Evolutionary conservation across 2,888 invertebrate species (phyloP).

Genomic region (Temnothorax rugatulus): DNA sequence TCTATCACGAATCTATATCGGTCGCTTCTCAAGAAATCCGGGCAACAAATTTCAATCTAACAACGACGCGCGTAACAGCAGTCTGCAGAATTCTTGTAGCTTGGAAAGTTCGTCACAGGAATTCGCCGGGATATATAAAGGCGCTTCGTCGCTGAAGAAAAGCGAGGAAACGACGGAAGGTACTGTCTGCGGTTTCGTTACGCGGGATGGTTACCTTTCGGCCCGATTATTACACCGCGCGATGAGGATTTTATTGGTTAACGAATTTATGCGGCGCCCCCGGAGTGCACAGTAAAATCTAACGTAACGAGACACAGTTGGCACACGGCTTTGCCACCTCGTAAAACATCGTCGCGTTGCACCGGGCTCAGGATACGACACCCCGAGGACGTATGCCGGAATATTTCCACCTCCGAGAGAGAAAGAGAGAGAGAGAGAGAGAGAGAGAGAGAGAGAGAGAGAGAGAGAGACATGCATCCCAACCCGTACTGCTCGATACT

Average conservation of each 20-base stretch:
- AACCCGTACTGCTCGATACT: conserved; percentile 26
- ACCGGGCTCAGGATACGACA: conserved; percentile 74
- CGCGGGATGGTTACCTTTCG: conserved; percentile 59
- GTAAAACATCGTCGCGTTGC: conserved; percentile 81
- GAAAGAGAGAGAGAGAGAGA: conserved; percentile 13
- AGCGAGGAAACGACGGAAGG: not conserved
- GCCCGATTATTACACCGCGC: conserved; percentile 76
- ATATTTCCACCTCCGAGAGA: conserved; percentile 72
- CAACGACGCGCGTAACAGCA: conserved; percentile 15
- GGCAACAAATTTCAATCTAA: conserved; percentile 26
- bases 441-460: conserved; percentile 12
- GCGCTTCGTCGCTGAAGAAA: conserved; percentile 12
- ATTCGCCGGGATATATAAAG: conserved; percentile 29
- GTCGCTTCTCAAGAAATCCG: not conserved
- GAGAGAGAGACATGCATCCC: conserved; percentile 71
- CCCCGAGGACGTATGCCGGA: conserved; percentile 76
- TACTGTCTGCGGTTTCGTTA: not conserved
- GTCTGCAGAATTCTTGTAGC: conserved; percentile 8
- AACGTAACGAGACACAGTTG: conserved; percentile 85
- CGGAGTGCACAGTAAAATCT: conserved; percentile 82
- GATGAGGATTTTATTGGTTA: conserved; percentile 84
- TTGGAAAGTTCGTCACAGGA: conserved; percentile 18
- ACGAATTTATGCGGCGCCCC: conserved; percentile 84
- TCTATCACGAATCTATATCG: not conserved
- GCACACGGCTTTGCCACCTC: conserved; percentile 82